phyloP scores from a whole-genome alignment of 2,113 vertebrate species.

The Numida meleagris region DNA sequence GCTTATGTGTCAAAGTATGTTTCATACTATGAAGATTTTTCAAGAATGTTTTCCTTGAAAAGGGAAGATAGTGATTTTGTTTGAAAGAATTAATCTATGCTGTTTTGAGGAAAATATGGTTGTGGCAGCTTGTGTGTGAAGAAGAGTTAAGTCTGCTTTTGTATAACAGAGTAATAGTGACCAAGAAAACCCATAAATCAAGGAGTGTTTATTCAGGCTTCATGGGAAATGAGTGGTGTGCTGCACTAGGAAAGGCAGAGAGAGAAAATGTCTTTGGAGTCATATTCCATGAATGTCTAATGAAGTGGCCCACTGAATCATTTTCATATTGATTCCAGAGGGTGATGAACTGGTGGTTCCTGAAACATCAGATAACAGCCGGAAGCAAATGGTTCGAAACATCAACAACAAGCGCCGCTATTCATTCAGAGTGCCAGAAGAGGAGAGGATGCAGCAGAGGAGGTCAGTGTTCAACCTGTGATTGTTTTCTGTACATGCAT shows the following conservation, averaged over 20 bases:
- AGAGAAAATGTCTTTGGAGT: neutral
- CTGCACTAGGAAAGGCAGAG: neutral
- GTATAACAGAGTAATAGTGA: rapidly evolving
- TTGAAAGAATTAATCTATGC: neutral
- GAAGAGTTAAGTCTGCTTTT: neutral
- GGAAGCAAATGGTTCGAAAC: conserved; percentile 98
- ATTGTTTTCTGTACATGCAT: conserved; percentile 16
- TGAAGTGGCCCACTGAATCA: neutral
- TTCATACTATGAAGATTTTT: neutral
- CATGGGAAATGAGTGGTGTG: neutral
- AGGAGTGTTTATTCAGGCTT: neutral
- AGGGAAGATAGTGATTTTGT: neutral
- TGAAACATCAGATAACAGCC: conserved; percentile 96
- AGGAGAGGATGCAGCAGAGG: conserved; percentile 95
- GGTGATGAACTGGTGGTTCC: conserved; percentile 97
- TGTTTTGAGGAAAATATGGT: neutral
- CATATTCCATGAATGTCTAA: neutral
- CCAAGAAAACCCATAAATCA: neutral
- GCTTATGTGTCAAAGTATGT: neutral
- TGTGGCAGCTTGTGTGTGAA: neutral
- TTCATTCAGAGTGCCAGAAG: conserved; percentile 95
- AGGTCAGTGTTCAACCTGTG: conserved; percentile 78
- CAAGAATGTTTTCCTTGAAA: neutral
- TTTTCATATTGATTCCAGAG: conserved; percentile 79
- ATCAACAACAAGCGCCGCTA: conserved; percentile 97